phyloP scores from a whole-genome alignment of 2,113 vertebrate species.

The Onychostoma macrolepis region DNA sequence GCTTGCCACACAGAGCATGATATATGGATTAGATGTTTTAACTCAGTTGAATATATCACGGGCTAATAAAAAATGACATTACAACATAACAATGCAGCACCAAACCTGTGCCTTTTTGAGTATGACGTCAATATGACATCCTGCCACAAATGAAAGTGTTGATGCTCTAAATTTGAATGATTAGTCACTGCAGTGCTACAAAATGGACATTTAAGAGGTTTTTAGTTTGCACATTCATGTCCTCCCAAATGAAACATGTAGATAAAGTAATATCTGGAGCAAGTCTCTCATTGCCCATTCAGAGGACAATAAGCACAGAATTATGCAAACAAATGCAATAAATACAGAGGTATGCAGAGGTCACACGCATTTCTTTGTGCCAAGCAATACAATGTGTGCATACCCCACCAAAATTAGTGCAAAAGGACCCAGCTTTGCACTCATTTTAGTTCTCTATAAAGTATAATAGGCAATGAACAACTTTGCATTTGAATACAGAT shows the following conservation, averaged over 20 bases:
- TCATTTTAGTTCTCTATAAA: slow-evolving; percentile 2
- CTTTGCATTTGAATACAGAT: slow-evolving; percentile 23
- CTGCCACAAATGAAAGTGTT: background rate
- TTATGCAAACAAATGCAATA: slow-evolving; percentile 35
- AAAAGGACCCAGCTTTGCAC: slow-evolving; percentile 1
- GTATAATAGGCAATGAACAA: slow-evolving; percentile 23
- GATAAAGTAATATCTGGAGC: slow-evolving; percentile 4
- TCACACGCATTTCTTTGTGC: background rate
- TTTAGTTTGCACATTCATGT: slow-evolving; percentile 14
- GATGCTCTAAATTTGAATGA: background rate
- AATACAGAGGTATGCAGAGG: background rate
- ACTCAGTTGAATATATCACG: background rate
- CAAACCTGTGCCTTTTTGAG: background rate
- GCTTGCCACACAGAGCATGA: background rate
- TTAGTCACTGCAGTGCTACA: background rate
- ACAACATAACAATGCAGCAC: background rate
- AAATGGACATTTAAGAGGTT: background rate
- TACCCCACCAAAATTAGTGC: background rate
- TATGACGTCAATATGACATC: background rate
- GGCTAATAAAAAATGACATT: background rate
- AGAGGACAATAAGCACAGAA: slow-evolving; percentile 1
- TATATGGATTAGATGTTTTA: slow-evolving; percentile 8
- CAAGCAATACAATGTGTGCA: background rate
- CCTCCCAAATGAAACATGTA: slow-evolving; percentile 14
- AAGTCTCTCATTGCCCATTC: slow-evolving; percentile 23